phyloP scores from a whole-genome alignment of 2,888 invertebrate species.

The Petrolisthes cinctipes region DNA sequence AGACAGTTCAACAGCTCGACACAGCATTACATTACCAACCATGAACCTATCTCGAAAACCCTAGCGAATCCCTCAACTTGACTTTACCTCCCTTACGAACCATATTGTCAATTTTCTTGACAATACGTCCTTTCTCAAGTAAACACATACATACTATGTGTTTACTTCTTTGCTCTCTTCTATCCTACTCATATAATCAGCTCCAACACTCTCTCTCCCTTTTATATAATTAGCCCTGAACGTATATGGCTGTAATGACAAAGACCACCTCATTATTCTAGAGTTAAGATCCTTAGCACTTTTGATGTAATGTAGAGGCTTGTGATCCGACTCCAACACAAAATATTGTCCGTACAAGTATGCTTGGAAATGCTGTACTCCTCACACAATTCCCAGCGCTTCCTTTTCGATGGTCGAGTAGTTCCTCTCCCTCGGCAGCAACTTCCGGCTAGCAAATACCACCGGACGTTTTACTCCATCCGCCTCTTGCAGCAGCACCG shows the following conservation, averaged over 20 bases:
- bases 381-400: background rate
- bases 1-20: no score
- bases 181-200: background rate
- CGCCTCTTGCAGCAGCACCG: background rate
- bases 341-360: background rate
- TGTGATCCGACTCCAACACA: background rate
- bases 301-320: conserved; percentile 5
- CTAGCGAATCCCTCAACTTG: no score
- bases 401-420: background rate
- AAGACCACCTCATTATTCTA: background rate
- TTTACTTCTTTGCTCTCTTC: background rate
- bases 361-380: background rate
- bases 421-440: background rate
- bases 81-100: no score
- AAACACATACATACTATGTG: no score
- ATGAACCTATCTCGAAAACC: no score
- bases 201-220: background rate
- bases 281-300: background rate
- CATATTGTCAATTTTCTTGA: no score
- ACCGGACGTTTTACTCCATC: background rate
- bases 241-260: background rate
- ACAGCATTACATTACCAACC: no score
- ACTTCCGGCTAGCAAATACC: background rate
- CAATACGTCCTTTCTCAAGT: no score
- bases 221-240: background rate